Conservation (phyloP, 2,797 vertebrate species). For the Poeciliopsis gracilis region DNA sequence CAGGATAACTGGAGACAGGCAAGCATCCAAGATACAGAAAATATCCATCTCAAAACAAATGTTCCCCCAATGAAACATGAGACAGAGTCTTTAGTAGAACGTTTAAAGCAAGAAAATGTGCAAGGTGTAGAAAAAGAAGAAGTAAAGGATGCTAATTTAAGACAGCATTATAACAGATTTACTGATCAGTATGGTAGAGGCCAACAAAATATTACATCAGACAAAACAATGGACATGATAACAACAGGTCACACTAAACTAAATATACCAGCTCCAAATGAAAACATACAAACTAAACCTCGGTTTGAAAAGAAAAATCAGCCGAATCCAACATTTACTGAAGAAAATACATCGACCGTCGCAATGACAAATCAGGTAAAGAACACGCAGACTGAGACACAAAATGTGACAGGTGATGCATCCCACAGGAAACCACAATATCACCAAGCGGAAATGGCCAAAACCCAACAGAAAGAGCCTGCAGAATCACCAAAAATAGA, state of each 20-base stretch:
- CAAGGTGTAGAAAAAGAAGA: conserved; percentile 50
- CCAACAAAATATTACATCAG: conserved; percentile 30
- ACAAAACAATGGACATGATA: conserved; percentile 26
- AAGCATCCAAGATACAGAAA: conserved; percentile 54
- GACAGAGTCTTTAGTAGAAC: conserved; percentile 59
- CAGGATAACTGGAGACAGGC: conserved; percentile 62
- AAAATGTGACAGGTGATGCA: conserved; percentile 39
- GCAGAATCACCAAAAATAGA: conserved; percentile 50
- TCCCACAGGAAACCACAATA: conserved; percentile 44
- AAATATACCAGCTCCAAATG: conserved; percentile 28
- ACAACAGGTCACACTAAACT: conserved; percentile 52
- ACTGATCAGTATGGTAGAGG: conserved; percentile 47
- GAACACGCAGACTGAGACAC: conserved; percentile 37
- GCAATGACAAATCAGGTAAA: conserved; percentile 33
- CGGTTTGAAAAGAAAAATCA: conserved; percentile 33
- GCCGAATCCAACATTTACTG: conserved; percentile 8
- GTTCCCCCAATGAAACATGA: conserved; percentile 67
- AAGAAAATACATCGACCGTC: conserved; percentile 21
- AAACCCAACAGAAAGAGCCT: conserved; percentile 46
- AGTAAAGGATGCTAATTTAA: conserved; percentile 33
- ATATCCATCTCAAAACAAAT: conserved; percentile 34
- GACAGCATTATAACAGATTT: conserved; percentile 29
- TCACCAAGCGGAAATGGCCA: conserved; percentile 46
- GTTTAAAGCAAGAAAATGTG: conserved; percentile 52
- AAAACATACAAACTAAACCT: conserved; percentile 31